These are phyloP conservation scores for Rhopalosiphum padi DNA, from an alignment of 1,140 invertebrate genomes.

Conservation along the genomic window DNA sequence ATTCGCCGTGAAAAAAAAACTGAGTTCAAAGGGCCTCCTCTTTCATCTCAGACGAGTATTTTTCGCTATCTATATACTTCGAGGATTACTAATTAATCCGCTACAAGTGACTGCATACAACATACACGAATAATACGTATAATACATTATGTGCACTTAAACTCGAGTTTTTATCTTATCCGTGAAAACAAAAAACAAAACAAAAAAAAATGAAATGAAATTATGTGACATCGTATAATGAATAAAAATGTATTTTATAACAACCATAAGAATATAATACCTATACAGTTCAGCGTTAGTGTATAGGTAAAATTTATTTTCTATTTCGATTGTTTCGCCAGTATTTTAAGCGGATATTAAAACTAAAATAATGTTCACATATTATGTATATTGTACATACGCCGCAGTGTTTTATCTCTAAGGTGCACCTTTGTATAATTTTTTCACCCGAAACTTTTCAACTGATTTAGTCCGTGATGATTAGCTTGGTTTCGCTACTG, in stretches of 20 bases:
- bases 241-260: neutral
- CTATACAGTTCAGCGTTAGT: neutral
- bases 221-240: neutral
- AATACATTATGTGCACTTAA: neutral
- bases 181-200: neutral
- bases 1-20: neutral
- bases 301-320: neutral
- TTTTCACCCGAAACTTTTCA: neutral
- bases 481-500: slow-evolving; percentile 1
- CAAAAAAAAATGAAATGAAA: neutral
- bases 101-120: neutral
- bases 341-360: neutral
- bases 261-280: neutral
- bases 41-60: neutral
- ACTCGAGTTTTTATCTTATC: neutral
- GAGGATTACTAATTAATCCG: slow-evolving; percentile 20
- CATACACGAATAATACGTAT: neutral
- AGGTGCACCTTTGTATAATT: neutral
- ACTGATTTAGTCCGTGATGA: neutral
- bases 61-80: neutral
- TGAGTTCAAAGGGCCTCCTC: neutral
- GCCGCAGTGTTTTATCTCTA: neutral
- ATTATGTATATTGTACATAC: neutral
- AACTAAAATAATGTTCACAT: neutral
- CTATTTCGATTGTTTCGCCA: neutral